These are phyloP conservation scores for Morinoia aosen DNA, from an alignment of 2,888 invertebrate species.

Conservation along the genomic window DNA sequence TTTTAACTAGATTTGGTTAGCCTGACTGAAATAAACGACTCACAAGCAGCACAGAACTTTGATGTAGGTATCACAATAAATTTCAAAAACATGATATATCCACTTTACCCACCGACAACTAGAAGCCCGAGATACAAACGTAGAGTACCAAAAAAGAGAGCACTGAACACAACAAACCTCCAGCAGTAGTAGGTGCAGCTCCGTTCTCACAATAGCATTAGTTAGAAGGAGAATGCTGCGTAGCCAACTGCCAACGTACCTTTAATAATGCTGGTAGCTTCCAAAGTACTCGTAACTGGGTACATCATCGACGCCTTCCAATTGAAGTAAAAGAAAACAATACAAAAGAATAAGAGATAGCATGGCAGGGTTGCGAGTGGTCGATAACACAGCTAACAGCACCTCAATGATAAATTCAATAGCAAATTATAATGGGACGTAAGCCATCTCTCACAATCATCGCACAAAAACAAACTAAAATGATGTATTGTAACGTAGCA, in stretches of 20 bases:
- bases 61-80: not conserved
- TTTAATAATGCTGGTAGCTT: conserved; percentile 42
- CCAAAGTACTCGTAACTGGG: conserved; percentile 48
- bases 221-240: conserved; percentile 18
- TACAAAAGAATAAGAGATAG: conserved; percentile 48
- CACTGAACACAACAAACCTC: not conserved
- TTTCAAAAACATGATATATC: not conserved
- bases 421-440: conserved; percentile 8
- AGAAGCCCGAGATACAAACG: not conserved
- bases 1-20: no score
- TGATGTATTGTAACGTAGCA: not conserved
- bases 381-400: conserved; percentile 25
- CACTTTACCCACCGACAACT: not conserved
- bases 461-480: not conserved
- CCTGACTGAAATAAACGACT: not conserved
- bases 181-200: not conserved
- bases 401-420: not conserved
- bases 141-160: not conserved
- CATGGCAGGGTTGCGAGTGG: conserved; percentile 19
- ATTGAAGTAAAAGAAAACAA: conserved; percentile 52
- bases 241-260: conserved; percentile 30
- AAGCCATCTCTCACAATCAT: conserved; percentile 30
- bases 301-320: conserved; percentile 50
- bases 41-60: not conserved
- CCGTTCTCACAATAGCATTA: not conserved